Percentiles rank a stretch among this genome's conserved stretches.
Conservation (phyloP, 2,797 vertebrate genomes). For the Pangasius mekongensis region DNA sequence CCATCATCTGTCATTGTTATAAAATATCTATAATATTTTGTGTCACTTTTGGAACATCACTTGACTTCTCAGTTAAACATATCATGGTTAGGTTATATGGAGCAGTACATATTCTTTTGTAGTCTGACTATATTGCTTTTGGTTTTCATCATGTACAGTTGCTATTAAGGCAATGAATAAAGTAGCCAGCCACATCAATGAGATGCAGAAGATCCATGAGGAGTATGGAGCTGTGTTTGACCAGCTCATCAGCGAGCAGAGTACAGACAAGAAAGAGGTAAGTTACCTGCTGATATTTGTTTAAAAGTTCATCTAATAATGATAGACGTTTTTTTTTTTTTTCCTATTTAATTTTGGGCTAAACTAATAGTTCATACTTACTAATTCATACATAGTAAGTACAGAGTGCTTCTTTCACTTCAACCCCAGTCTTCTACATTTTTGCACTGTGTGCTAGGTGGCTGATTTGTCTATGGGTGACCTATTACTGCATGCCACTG, state of each 20-base stretch:
- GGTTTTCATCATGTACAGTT: conserved; percentile 70
- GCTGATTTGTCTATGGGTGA: conserved; percentile 93
- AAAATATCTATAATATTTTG: background rate
- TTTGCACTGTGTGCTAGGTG: conserved; percentile 63
- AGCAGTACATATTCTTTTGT: background rate
- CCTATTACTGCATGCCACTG: conserved; percentile 85
- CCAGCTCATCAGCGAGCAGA: conserved; percentile 94
- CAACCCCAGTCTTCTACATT: background rate
- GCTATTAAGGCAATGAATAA: conserved; percentile 99
- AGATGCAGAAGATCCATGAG: conserved; percentile 98
- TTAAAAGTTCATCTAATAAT: background rate
- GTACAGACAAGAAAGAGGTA: conserved; percentile 90
- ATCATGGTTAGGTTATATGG: background rate
- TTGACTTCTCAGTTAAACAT: background rate
- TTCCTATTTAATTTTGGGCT: background rate
- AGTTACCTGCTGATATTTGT: conserved; percentile 3
- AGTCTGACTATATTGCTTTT: background rate
- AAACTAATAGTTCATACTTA: background rate
- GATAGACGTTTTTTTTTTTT: background rate
- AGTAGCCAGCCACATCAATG: conserved; percentile 97
- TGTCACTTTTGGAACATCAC: background rate
- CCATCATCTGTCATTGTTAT: background rate
- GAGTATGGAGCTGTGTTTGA: conserved; percentile 96
- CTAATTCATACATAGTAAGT: background rate
- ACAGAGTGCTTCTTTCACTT: background rate